These are phyloP conservation scores for Ophonus ardosiacus DNA, from an alignment of 2,888 invertebrate genomes.

Conservation along the genomic window DNA sequence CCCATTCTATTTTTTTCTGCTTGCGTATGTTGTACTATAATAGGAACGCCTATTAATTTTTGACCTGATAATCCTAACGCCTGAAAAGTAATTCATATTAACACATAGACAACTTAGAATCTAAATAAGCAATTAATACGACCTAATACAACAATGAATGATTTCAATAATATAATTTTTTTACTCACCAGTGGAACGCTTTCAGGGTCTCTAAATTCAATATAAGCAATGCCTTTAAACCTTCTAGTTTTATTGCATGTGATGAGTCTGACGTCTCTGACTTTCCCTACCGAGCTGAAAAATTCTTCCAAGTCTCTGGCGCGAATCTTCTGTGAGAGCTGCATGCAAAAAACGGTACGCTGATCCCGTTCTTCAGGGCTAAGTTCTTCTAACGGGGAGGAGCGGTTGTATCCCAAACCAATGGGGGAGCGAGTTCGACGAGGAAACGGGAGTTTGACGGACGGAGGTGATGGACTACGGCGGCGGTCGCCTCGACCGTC, in stretches of 20 bases:
- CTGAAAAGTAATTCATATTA: constrained; percentile 76
- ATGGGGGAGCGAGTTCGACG: constrained; percentile 72
- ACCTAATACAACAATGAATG: neutral
- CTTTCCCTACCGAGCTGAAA: constrained; percentile 98
- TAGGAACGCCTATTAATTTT: constrained; percentile 95
- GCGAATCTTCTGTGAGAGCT: constrained; percentile 94
- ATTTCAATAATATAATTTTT: neutral
- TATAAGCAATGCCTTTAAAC: constrained; percentile 99
- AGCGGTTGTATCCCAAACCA: constrained; percentile 74
- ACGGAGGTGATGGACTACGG: constrained; percentile 74
- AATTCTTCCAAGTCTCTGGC: constrained; percentile 98
- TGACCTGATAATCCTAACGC: constrained; percentile 97
- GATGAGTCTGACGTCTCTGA: constrained; percentile 97
- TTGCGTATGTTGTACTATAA: constrained; percentile 98
- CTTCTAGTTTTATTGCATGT: constrained; percentile 99
- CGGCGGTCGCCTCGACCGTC: constrained; percentile 70
- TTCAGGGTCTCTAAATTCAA: constrained; percentile 98
- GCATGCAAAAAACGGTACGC: constrained; percentile 99
- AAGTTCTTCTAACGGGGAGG: constrained; percentile 84
- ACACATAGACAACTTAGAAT: neutral
- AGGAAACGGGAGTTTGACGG: constrained; percentile 70
- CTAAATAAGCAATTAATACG: neutral
- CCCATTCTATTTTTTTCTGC: constrained; percentile 96
- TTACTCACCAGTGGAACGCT: constrained; percentile 92
- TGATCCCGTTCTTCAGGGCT: constrained; percentile 98